Evolutionary conservation across 2,113 vertebrate species (phyloP), one percentile per base, ranked within the genome.

Genomic region (Ibidorhyncha struthersii): DNA sequence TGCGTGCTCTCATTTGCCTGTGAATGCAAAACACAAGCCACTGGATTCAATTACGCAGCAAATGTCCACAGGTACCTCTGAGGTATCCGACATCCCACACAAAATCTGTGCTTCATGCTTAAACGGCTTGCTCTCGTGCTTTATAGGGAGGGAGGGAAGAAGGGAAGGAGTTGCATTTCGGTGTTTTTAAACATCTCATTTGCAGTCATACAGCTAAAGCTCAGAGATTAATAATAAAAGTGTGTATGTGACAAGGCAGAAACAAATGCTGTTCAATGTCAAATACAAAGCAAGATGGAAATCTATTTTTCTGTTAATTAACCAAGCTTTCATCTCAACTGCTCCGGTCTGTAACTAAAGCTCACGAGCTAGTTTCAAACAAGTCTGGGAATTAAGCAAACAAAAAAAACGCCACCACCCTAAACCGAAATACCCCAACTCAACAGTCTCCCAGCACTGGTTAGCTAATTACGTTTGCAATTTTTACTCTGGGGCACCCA

Each of bases 271-370:
- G 52, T 59, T 96, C 92, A 82, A 41, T 58, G 59, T 82, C 79
- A 93, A 89, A 97, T 58, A 80, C 79, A 96, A 97, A 94, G 82
- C 58, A 90, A 88, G 78, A 95, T 73, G 76, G 65, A 97, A 94
- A 97, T 97, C 77, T 45, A 53, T 82, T 96, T 82, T 94, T 67
- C 49, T 92, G 76, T 93, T 98, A 98, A 97, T 98, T 98, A 98
- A 96, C 81, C 90, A 93, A 87, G 95, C 81, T 94, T 98, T 98
- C 85, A 86, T 97, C 95, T 96, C 89, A 71, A 59, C 90, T 90
- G 63, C 69, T 97, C 79, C 80, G 71, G 93, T 97, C 86, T 89
- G 90, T 96, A 98, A 97, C 97, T 97, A 95, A 97, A 95, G 70
- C 93, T 96, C 93, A 92, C 53, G 62, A 86, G 79, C 62, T 82